Evolutionary conservation across 2,797 vertebrate species (phyloP).

Genomic region (Arctocebus calabarensis): DNA sequence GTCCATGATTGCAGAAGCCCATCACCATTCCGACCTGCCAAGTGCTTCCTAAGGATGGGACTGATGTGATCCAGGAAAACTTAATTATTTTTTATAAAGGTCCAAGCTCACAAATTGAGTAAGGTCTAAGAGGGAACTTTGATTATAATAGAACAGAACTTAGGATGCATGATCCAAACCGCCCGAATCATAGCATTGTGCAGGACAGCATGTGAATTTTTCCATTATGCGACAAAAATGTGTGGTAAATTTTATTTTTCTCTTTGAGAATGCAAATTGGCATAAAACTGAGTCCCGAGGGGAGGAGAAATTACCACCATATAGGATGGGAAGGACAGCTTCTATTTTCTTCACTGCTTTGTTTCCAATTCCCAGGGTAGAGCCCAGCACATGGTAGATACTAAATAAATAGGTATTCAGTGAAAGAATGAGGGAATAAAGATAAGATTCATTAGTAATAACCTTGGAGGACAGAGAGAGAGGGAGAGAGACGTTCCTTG

Average conservation of each 20-base stretch:
- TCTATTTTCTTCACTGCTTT: conserved; percentile 39
- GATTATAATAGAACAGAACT: background rate
- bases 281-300: background rate
- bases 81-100: background rate
- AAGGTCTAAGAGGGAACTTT: background rate
- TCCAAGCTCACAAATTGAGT: background rate
- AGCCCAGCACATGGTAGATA: background rate
- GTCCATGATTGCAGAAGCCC: background rate
- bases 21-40: background rate
- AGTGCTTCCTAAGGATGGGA: background rate
- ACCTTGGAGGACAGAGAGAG: background rate
- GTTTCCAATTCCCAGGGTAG: background rate
- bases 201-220: conserved; percentile 31
- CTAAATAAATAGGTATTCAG: conserved; percentile 37
- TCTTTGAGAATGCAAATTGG: conserved; percentile 48
- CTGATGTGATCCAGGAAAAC: background rate
- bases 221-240: background rate
- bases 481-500: background rate
- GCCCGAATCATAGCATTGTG: background rate
- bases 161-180: background rate
- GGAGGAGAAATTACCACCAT: background rate
- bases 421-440: conserved; percentile 14
- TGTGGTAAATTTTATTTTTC: conserved; percentile 37
- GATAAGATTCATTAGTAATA: conserved; percentile 9
- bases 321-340: background rate